Conservation (phyloP, 2,113 vertebrate species). For the Dasyornis broadbenti region DNA sequence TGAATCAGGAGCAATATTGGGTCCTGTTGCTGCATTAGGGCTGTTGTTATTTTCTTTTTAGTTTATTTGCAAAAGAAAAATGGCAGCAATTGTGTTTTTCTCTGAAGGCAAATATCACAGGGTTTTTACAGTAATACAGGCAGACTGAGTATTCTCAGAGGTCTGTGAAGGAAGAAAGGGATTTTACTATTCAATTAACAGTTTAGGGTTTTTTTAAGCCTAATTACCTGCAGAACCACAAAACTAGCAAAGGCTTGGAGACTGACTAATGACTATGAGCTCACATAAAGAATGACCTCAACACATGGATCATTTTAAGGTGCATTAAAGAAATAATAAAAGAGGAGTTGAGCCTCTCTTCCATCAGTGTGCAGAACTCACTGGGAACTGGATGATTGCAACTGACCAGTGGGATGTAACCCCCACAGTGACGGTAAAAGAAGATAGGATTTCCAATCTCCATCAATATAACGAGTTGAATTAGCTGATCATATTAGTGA, state of each 20-base stretch:
- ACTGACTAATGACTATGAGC: background rate
- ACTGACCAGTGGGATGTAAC: background rate
- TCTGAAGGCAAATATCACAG: slow-evolving; percentile 11
- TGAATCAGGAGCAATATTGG: background rate
- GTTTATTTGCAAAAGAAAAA: slow-evolving; percentile 9
- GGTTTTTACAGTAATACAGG: slow-evolving; percentile 12
- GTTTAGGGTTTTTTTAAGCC: background rate
- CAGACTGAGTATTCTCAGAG: background rate
- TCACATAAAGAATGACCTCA: background rate
- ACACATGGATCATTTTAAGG: background rate
- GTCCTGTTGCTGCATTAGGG: background rate
- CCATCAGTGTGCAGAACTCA: background rate
- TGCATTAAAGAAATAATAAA: background rate
- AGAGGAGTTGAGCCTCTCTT: background rate
- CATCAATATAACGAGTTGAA: background rate
- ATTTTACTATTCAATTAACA: slow-evolving; percentile 39
- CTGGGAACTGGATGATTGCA: background rate
- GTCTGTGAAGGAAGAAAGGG: background rate
- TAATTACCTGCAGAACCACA: slow-evolving; percentile 16
- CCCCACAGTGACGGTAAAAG: background rate
- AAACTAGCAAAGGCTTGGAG: background rate
- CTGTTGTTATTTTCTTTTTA: background rate
- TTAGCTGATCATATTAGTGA: background rate
- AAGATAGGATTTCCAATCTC: background rate
- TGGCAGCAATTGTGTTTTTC: slow-evolving; percentile 10